Percentiles rank a stretch among this genome's conserved stretches.
Conservation (phyloP, 2,113 vertebrate species). For the Corydoras maculifer region DNA sequence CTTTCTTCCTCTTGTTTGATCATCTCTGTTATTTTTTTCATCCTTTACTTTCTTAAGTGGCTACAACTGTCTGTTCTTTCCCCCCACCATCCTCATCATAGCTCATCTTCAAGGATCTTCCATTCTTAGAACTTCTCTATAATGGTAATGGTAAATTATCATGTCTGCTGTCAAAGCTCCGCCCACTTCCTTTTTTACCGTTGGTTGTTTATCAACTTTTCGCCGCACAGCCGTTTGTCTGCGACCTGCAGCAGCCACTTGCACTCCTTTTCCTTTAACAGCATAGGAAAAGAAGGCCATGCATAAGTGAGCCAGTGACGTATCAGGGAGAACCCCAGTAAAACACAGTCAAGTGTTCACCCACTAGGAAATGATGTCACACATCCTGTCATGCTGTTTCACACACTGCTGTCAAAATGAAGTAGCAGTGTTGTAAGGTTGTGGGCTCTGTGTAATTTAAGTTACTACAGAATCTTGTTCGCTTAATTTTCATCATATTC, state of each 20-base stretch:
- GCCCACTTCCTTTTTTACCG: conserved; percentile 8
- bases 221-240: not conserved
- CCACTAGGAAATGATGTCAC: not conserved
- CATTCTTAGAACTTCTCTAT: not conserved
- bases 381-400: not conserved
- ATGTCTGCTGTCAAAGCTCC: not conserved
- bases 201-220: not conserved
- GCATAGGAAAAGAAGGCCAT: conserved; percentile 31
- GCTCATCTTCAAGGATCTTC: not conserved
- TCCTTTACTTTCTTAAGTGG: too few relatives aligned
- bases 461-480: too few relatives aligned
- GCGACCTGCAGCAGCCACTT: not conserved
- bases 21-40: too few relatives aligned
- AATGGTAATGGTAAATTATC: not conserved
- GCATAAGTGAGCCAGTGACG: conserved; percentile 37
- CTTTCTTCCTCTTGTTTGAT: too few relatives aligned
- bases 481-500: too few relatives aligned
- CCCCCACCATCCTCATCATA: not conserved
- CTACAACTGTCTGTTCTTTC: too few relatives aligned
- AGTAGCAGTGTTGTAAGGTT: not conserved
- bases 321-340: conserved; percentile 42
- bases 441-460: not conserved
- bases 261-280: conserved; percentile 10
- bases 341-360: conserved; percentile 12
- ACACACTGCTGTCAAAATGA: not conserved